A percentile compares a stretch with the other conserved stretches of the same genome.
phyloP scores from a whole-genome alignment of 2,797 vertebrate species.

The Leptatherina wallacei region DNA sequence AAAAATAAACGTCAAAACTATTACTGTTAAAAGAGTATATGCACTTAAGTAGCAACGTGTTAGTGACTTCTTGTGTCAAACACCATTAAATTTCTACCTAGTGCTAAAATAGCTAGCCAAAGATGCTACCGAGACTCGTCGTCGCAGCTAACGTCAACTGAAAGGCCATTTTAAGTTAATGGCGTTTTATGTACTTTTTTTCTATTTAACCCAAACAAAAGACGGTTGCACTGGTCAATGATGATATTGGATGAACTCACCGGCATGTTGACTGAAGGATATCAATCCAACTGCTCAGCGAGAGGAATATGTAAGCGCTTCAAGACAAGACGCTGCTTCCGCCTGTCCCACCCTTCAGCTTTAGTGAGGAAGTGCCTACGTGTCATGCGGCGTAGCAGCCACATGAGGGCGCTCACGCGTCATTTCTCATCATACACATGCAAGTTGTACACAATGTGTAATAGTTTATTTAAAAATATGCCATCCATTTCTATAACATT shows the following conservation, averaged over 20 bases:
- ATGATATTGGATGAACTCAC: constrained; percentile 67
- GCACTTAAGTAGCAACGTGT: fast-evolving
- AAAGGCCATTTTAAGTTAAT: neutral
- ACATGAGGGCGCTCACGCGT: constrained; percentile 43
- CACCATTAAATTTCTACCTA: neutral
- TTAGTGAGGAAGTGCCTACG: constrained; percentile 73
- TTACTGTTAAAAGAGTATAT: neutral
- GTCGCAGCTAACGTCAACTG: constrained; percentile 20
- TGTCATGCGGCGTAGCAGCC: constrained; percentile 35
- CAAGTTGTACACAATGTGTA: neutral
- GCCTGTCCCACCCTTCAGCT: constrained; percentile 81
- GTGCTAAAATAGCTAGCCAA: constrained; percentile 49
- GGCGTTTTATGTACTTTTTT: fast-evolving
- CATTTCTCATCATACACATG: neutral
- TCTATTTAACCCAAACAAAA: neutral
- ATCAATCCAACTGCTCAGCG: constrained; percentile 63
- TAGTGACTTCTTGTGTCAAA: neutral
- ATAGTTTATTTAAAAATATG: constrained; percentile 47
- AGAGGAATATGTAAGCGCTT: constrained; percentile 45
- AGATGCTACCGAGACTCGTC: constrained; percentile 43
- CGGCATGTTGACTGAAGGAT: constrained; percentile 81
- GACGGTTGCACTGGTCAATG: fast-evolving
- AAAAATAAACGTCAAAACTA: fast-evolving
- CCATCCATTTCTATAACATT: neutral
- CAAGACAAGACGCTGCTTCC: constrained; percentile 73